These are phyloP conservation scores for Eudasyphora cyanicolor DNA, from an alignment of 2,888 invertebrate genomes.

Conservation along the genomic window DNA sequence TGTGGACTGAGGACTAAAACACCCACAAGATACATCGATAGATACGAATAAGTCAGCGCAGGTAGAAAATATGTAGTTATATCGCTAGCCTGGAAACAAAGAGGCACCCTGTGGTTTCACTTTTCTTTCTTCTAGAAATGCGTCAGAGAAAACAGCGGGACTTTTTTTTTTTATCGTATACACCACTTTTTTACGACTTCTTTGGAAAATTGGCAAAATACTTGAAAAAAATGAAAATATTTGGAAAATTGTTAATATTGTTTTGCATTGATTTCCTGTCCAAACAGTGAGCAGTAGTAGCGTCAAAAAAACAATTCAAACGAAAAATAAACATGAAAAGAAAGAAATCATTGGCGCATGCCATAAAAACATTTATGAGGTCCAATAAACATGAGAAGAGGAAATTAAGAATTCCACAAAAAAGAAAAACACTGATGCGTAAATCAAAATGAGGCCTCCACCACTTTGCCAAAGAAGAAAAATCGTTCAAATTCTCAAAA, in stretches of 20 bases:
- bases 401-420: constrained; percentile 15
- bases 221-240: background rate
- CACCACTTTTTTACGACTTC: background rate
- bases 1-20: constrained; percentile 1
- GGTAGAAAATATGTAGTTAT: too few relatives aligned
- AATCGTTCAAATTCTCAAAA: background rate
- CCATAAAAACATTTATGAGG: constrained; percentile 31
- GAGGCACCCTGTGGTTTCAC: background rate
- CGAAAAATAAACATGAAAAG: constrained; percentile 1
- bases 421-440: background rate
- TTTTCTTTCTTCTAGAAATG: background rate
- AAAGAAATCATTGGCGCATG: constrained; percentile 29
- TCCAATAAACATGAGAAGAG: constrained; percentile 36
- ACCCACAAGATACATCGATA: background rate
- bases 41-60: background rate
- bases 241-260: background rate
- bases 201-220: constrained; percentile 23
- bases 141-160: background rate
- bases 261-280: constrained; percentile 9
- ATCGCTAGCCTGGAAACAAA: background rate
- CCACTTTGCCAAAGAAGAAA: background rate
- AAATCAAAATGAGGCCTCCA: background rate
- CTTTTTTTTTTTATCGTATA: too few relatives aligned
- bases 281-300: background rate
- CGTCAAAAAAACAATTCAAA: constrained; percentile 12